A percentile compares a stretch with the other conserved stretches of the same genome.
Conservation (phyloP, 2,113 vertebrate genomes). For the Micronycteris hirsuta region DNA sequence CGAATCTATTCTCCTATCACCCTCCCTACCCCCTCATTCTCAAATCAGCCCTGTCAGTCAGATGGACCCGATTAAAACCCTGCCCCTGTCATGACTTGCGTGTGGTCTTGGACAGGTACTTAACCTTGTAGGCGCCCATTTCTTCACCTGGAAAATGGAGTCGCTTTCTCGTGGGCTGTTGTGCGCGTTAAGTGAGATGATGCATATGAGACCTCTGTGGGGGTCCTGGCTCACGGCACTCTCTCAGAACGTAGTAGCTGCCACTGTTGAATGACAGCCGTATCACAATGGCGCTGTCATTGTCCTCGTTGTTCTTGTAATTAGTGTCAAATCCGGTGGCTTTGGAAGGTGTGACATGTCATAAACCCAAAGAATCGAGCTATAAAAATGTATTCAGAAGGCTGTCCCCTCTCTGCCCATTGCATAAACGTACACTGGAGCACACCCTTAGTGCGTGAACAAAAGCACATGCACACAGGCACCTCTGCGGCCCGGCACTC, state of each 20-base stretch:
- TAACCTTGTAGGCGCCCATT: background rate
- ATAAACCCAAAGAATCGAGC: background rate
- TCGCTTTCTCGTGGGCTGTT: background rate
- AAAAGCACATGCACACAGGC: rapidly evolving
- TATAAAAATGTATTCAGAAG: background rate
- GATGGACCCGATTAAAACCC: background rate
- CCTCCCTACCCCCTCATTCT: background rate
- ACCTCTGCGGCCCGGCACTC: rapidly evolving
- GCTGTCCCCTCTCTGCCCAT: background rate
- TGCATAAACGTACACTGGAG: background rate
- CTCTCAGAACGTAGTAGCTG: background rate
- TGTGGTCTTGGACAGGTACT: background rate
- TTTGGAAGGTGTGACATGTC: background rate
- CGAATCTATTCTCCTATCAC: background rate
- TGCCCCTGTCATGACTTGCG: background rate
- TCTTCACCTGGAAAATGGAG: background rate
- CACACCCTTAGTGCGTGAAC: background rate
- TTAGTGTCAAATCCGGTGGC: background rate
- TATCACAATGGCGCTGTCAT: rapidly evolving
- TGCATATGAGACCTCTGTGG: background rate
- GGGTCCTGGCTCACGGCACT: background rate
- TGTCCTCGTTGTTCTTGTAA: background rate
- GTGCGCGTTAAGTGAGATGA: background rate
- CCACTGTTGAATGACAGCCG: background rate
- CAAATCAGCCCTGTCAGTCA: background rate